These are phyloP conservation scores for Epinephelus moara DNA, from an alignment of 2,113 vertebrate genomes.

Conservation along the genomic window DNA sequence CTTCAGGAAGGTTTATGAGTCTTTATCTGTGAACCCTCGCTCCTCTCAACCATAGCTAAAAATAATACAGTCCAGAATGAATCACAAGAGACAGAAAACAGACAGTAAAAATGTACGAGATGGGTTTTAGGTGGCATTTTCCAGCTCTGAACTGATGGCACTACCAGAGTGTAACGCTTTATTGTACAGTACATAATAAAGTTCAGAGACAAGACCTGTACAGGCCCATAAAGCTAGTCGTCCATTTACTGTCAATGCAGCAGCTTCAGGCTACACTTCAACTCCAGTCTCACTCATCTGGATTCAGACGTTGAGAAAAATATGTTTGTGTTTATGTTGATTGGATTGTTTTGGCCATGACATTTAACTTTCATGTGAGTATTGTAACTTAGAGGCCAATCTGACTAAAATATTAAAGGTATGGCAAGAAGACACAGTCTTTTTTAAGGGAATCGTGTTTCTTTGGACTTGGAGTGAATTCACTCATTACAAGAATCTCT, in stretches of 20 bases:
- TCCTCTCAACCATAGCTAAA: conserved; percentile 36
- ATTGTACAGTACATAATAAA: conserved; percentile 54
- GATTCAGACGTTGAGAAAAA: conserved; percentile 14
- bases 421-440: conserved; percentile 6
- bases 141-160: conserved; percentile 26
- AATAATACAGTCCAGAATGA: conserved; percentile 29
- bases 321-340: conserved; percentile 24
- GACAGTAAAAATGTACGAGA: conserved; percentile 19
- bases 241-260: conserved; percentile 30
- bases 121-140: conserved; percentile 34
- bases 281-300: neutral
- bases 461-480: neutral
- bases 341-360: conserved; percentile 19
- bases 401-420: conserved; percentile 30
- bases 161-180: conserved; percentile 27
- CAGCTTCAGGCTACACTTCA: conserved; percentile 38
- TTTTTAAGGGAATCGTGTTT: neutral
- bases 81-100: conserved; percentile 44
- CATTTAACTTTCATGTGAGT: neutral
- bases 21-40: conserved; percentile 11
- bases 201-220: conserved; percentile 33
- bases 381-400: conserved; percentile 1
- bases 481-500: neutral
- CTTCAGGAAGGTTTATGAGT: conserved; percentile 37
- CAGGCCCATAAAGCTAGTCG: conserved; percentile 36